Conservation (phyloP, 2,797 vertebrate genomes). For the Poeciliopsis paucimaculata region DNA sequence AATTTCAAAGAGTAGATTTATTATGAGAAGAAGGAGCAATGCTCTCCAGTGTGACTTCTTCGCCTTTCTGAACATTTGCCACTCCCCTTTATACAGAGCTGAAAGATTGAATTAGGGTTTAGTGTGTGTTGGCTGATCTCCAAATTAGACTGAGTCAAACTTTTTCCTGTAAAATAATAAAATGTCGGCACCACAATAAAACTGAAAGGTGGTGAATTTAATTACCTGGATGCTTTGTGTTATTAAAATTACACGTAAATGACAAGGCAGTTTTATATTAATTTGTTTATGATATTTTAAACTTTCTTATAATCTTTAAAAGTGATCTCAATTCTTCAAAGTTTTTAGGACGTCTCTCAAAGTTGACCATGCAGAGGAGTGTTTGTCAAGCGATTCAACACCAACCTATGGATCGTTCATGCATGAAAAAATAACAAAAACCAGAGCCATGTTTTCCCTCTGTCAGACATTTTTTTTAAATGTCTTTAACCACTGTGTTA, state of each 20-base stretch:
- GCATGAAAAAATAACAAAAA: neutral
- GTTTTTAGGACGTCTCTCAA: neutral
- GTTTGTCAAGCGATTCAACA: neutral
- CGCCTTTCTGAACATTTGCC: conserved; percentile 29
- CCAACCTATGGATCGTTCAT: neutral
- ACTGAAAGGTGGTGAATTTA: conserved; percentile 13
- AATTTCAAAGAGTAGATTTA: neutral
- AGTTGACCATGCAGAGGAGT: neutral
- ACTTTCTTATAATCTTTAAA: neutral
- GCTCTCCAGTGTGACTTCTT: conserved; percentile 12
- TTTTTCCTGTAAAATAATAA: conserved; percentile 2
- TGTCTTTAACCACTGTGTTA: neutral
- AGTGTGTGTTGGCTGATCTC: conserved; percentile 28
- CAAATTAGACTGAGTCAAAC: conserved; percentile 9
- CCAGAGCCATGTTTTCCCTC: neutral
- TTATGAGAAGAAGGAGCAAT: neutral
- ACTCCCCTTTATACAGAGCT: conserved; percentile 29
- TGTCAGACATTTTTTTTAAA: neutral
- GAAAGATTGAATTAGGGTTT: conserved; percentile 25
- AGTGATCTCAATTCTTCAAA: neutral
- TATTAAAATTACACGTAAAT: neutral
- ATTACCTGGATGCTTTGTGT: neutral
- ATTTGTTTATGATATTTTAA: neutral
- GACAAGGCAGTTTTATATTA: neutral
- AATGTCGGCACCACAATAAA: neutral